Base-by-base conservation (phyloP, 2,113 vertebrate species). In the Odobenus rosmarus region DNA sequence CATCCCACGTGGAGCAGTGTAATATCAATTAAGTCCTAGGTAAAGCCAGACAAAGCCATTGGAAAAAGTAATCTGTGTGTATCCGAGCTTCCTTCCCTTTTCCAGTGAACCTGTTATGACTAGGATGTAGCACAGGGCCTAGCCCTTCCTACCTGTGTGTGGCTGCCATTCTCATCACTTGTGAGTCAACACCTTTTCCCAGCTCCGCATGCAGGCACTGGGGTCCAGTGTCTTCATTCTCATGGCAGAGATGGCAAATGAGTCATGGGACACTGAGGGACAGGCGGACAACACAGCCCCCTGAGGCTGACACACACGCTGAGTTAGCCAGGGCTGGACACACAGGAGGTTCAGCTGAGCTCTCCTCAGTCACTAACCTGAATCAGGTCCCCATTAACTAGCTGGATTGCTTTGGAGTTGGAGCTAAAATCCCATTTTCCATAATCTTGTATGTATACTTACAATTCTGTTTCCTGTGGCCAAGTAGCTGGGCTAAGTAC, bases 81-180 rank as follows among this genome's bases (percentile, higher is more conserved):
- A 67, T 42, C 15, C 33, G 26, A 84, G 84, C 62, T 93, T 83
- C 91, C 69, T 36, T 16, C 36, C 33, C 21, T 94, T 84, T 10
- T 86, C 64, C 3, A 79, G 57, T 61, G 88, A 71, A 1, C 7
- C 19, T 0, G 0, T 21, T 39, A 57, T 59, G 80, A 46, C 21
- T 0, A 42, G 0, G 0, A 0, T 8, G 28, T 5, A 42, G 82
- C 81, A 53, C 7, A 39, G 13, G 28, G 36, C 59, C 33, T 31
- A 80, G 14, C 51, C n/a, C 36, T 81, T 61, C 88, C 59, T 55
- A n/a, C 16, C 12, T 12, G 46, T 49, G 31, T 7, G 1, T 23
- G 85, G 86, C 36, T 92, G 10, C 46, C 95, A 71, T 55, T 62
- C 26, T 64, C 49, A 4, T 14, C 79, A 39, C 3, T 1, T 55